Base-by-base conservation (phyloP, 2,797 vertebrate genomes). In the Etheostoma perlongum region DNA sequence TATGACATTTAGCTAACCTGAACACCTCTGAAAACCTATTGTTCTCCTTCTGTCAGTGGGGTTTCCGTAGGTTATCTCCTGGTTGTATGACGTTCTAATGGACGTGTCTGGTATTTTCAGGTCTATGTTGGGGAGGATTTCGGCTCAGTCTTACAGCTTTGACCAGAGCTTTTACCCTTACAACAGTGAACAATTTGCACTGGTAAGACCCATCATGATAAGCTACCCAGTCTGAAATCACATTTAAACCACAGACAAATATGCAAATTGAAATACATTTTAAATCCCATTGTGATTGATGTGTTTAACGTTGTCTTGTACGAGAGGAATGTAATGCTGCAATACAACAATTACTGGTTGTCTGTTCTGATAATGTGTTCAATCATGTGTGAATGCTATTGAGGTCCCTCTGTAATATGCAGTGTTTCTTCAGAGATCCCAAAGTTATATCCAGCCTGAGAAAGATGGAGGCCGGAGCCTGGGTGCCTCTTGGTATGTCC, bases 81-180 rank as follows among this genome's bases (percentile, higher is more conserved):
- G 15, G 23, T 0, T 49, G 11, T 0, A 19, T 21, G 3, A 1
- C 21, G 6, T 1, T 21, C 14, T 49, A 2, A 68, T 42, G 2
- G 4, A 12, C 42, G 13, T 68, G 16, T 78, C 25, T 79, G 55
- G 66, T 62, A 0, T 7, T 59, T 83, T 64, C 88, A 98, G 97
- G 97, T 98, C 96, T 71, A 98, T 98, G 96, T 84, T 96, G 72
- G 96, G 96, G 27, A 95, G 97, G 84, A 91, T 97, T 36, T 82
- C 91, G 27, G 95, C 93, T 21, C 96, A 96, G 81, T 89, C 93
- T 0, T 98, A 95, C 87, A 91, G 94, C 81, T 98, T 98, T 90
- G 97, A 98, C 88, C 93, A 96, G 88, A 91, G 72, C 36, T 97
- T 97, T 82, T 90, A 92, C 72, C 78, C 91, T 7, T 96, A 97